A percentile compares a stretch with the other conserved stretches of the same genome.
Evolutionary conservation across 2,113 vertebrate genomes (phyloP).

Genomic region (Urocolius indicus): DNA sequence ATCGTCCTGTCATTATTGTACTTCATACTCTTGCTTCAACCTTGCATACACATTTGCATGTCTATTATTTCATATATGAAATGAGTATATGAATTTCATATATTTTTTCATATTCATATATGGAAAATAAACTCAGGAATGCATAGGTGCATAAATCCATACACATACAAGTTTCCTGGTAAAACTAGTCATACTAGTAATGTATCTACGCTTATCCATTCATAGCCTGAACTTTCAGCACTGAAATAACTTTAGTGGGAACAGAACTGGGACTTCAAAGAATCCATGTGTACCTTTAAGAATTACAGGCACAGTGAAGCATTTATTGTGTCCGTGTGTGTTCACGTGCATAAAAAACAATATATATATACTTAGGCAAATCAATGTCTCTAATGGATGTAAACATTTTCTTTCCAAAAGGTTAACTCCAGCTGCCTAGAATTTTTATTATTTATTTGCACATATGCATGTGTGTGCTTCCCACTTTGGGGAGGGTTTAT

Average conservation of each 20-base stretch:
- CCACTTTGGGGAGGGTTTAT: background rate
- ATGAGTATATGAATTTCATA: too few species aligned
- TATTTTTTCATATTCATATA: too few species aligned
- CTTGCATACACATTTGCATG: background rate
- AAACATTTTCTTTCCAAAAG: conserved; percentile 1
- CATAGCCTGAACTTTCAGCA: rapidly evolving
- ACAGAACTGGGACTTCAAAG: background rate
- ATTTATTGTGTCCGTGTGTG: background rate
- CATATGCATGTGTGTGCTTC: background rate
- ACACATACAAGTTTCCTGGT: background rate
- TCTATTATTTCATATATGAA: background rate
- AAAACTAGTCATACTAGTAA: background rate
- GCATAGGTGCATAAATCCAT: background rate
- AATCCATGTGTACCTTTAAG: background rate
- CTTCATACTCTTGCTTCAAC: background rate
- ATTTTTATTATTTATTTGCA: background rate
- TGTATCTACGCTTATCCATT: background rate
- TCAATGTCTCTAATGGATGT: background rate
- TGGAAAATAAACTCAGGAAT: background rate
- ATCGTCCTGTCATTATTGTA: background rate
- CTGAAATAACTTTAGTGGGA: background rate
- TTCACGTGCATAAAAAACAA: background rate
- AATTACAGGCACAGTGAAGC: background rate
- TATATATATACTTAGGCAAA: background rate
- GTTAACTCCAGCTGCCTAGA: background rate